A percentile compares a stretch with the other conserved stretches of the same genome.
Evolutionary conservation across 2,797 vertebrate species (phyloP).

Genomic region (Lacerta viridis): DNA sequence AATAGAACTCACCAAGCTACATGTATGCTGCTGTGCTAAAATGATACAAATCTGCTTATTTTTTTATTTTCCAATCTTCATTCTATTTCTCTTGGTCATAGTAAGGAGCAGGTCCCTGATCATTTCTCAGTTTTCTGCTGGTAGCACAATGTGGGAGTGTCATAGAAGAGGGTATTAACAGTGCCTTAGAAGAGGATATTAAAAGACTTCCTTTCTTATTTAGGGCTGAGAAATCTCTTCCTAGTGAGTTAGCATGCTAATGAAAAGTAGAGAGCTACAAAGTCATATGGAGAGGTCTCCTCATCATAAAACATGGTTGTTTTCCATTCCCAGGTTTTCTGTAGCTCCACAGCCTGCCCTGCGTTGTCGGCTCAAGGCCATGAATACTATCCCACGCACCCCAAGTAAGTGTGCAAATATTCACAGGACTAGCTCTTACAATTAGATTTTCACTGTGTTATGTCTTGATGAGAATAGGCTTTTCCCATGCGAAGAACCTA

Average conservation of each 20-base stretch:
- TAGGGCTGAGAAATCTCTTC: background rate
- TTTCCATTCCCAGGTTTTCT: constrained; percentile 50
- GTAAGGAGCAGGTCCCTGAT: background rate
- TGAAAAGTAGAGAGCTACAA: rapidly evolving
- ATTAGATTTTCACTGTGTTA: background rate
- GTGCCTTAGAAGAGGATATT: background rate
- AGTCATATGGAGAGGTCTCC: rapidly evolving
- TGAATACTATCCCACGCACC: rapidly evolving
- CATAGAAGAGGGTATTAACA: background rate
- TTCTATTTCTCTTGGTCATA: background rate
- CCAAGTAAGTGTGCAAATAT: constrained; percentile 60
- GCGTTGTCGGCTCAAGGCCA: rapidly evolving
- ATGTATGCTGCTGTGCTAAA: background rate
- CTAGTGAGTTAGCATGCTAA: rapidly evolving
- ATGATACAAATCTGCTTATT: background rate
- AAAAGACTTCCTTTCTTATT: background rate
- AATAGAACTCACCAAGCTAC: background rate
- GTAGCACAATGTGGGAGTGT: no score
- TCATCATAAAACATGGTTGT: background rate
- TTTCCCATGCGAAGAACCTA: background rate
- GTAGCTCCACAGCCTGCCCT: background rate
- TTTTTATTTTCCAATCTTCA: background rate
- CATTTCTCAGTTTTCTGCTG: background rate
- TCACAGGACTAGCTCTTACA: background rate
- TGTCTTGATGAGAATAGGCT: background rate